Conservation (phyloP, 2,888 invertebrate genomes). For the Phaedon cochleariae region DNA sequence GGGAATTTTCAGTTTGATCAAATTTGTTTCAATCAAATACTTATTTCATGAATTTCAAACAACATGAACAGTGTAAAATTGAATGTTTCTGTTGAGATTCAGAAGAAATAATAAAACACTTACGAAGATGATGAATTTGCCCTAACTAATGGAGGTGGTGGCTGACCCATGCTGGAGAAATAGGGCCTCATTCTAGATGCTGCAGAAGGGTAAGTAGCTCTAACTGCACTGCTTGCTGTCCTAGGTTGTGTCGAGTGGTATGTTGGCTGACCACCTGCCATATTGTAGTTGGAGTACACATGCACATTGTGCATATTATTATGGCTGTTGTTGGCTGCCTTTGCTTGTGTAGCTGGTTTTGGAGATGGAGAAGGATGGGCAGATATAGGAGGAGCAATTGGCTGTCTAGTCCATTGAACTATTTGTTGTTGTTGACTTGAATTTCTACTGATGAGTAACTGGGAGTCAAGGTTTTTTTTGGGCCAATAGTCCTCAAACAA, state of each 20-base stretch:
- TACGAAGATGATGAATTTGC: conserved; percentile 61
- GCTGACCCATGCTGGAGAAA: conserved; percentile 55
- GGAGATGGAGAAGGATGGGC: conserved; percentile 61
- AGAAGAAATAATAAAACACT: conserved; percentile 27
- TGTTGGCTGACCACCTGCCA: conserved; percentile 51
- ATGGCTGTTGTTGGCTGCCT: conserved; percentile 53
- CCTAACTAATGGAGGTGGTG: conserved; percentile 66
- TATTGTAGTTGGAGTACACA: conserved; percentile 52
- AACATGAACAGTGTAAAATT: too few species aligned
- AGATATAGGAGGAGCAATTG: conserved; percentile 76
- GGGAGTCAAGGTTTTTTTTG: conserved; percentile 84
- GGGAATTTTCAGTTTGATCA: too few species aligned
- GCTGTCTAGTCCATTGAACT: conserved; percentile 83
- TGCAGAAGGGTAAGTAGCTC: conserved; percentile 57
- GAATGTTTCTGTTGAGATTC: neutral
- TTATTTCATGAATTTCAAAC: too few species aligned
- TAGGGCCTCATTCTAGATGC: conserved; percentile 57
- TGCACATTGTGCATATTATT: conserved; percentile 56
- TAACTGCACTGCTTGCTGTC: conserved; percentile 52
- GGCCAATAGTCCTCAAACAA: conserved; percentile 95
- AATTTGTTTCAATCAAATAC: too few species aligned
- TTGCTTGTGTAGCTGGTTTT: conserved; percentile 58
- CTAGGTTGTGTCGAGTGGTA: conserved; percentile 53
- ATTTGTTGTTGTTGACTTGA: conserved; percentile 61
- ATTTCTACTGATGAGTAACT: conserved; percentile 71